Percentiles rank a stretch among this genome's conserved stretches.
Conservation (phyloP, 1,140 invertebrate genomes). For the Sarcophaga peregrina region DNA sequence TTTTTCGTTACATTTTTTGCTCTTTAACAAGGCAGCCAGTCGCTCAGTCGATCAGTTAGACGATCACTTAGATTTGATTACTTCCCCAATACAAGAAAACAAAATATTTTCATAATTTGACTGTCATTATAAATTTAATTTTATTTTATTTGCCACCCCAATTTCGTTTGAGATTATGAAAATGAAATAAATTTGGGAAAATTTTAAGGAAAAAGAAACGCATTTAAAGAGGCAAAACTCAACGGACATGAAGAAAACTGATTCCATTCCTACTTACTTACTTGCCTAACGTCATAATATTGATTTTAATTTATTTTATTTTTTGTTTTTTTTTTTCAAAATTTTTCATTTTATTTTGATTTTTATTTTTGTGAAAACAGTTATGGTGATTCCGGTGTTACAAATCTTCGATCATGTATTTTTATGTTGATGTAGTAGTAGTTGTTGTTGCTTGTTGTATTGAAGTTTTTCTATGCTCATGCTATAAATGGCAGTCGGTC, state of each 20-base stretch:
- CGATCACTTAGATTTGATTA: too few species aligned
- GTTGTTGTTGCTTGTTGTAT: background rate
- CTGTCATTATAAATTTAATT: background rate
- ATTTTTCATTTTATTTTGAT: too few species aligned
- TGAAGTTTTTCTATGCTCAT: background rate
- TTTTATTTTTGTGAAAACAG: background rate
- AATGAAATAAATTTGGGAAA: too few species aligned
- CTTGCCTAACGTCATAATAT: background rate
- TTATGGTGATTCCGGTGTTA: slow-evolving; percentile 41
- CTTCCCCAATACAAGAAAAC: too few species aligned
- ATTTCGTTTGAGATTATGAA: background rate
- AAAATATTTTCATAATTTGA: slow-evolving; percentile 5
- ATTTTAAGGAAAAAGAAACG: background rate
- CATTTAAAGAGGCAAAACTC: background rate
- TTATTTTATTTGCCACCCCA: slow-evolving; percentile 5
- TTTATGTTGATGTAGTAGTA: background rate
- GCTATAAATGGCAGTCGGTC: slow-evolving; percentile 15
- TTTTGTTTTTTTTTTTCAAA: too few species aligned
- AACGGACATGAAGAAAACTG: too few species aligned
- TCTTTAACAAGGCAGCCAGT: too few species aligned
- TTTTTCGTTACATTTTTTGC: too few species aligned
- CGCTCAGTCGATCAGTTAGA: too few species aligned
- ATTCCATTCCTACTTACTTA: too few species aligned
- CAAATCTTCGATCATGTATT: slow-evolving; percentile 31
- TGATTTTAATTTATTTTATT: too few species aligned